Base-by-base conservation (phyloP, 64 coral and sea anemone species). In the Dendrophyllia cribrosa region DNA sequence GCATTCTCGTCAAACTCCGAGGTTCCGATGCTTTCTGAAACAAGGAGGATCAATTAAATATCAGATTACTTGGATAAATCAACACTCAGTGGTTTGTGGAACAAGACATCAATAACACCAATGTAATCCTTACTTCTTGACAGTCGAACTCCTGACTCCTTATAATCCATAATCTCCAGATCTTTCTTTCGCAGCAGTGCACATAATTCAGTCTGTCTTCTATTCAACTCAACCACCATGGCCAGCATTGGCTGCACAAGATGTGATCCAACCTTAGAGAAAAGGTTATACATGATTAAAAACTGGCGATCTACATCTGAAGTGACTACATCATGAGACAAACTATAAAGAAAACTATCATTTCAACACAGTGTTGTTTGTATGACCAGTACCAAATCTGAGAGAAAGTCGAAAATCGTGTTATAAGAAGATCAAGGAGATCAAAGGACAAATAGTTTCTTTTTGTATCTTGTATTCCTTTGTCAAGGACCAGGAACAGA, bases 151-250 rank as follows among this genome's bases (percentile, higher is more conserved):
- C 87, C 95, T 45, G 95, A 93, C 16, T 90, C 95, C 50, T 93
- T 96, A 63, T 96, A 96, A 51, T 96, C 95, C 66, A 52, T 68
- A 26, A 96, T 93, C 70, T 96, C 91, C 25, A 80, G 58, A 63
- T 96, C 95, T 93, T 96, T 96, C 51, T 93, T 96, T 49, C 59
- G 78, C 8, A 96, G 74, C 1, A 93, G 74, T 19, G 17, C 59
- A 51, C 73, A 78, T 6, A 96, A 60, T 59, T 96, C 95, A 34
- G 75, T 55, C 71, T 96, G 91, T 13, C 95, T 60, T 81, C 95
- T 83, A 24, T 70, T 71, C 9, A 96, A 24, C 45, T 96, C 95
- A 21, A 81, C 61, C 12, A 96, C 83, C 95, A 96, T 96, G 66
- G 87, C 91, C 20, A 96, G 20, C 82, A 96, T 70, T 4, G 95